A percentile compares a stretch with the other conserved stretches of the same genome.
phyloP scores from a whole-genome alignment of 2,888 invertebrate genomes.

The Mesochorus sp. region DNA sequence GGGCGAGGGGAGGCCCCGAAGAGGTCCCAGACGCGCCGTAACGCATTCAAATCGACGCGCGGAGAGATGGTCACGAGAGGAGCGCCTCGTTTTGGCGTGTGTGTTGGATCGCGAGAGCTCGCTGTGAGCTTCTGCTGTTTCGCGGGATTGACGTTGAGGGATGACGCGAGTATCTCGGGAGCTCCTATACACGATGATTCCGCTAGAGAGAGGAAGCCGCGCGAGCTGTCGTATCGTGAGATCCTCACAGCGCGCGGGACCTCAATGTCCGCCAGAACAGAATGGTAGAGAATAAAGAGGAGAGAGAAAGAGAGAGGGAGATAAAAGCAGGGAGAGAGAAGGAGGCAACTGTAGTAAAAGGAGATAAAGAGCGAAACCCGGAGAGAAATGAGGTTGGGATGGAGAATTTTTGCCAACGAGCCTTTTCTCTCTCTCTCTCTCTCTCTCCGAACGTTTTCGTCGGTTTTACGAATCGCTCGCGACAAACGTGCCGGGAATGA shows the following conservation, averaged over 20 bases:
- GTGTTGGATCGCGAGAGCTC: slow-evolving; percentile 59
- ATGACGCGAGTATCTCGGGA: slow-evolving; percentile 75
- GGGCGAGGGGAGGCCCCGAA: slow-evolving; percentile 61
- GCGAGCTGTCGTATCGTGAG: slow-evolving; percentile 72
- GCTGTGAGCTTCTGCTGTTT: slow-evolving; percentile 54
- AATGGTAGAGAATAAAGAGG: slow-evolving; percentile 39
- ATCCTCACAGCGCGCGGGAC: slow-evolving; percentile 56
- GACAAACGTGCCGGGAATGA: slow-evolving; percentile 76
- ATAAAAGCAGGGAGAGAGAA: slow-evolving; percentile 31
- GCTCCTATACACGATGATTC: slow-evolving; percentile 46
- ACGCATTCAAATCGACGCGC: slow-evolving; percentile 80
- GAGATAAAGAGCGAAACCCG: slow-evolving; percentile 63
- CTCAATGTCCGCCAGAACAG: slow-evolving; percentile 47
- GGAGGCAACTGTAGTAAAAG: slow-evolving; percentile 54
- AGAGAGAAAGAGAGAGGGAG: slow-evolving; percentile 23
- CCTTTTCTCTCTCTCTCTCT: slow-evolving; percentile 6
- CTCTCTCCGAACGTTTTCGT: slow-evolving; percentile 69
- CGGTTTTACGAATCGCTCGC: slow-evolving; percentile 75
- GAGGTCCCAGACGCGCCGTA: slow-evolving; percentile 57
- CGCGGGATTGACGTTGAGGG: slow-evolving; percentile 81
- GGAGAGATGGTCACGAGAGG: slow-evolving; percentile 5
- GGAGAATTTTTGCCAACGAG: slow-evolving; percentile 69
- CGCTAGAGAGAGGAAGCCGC: slow-evolving; percentile 48
- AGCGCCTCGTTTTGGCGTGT: slow-evolving; percentile 61
- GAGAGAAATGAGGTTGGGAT: slow-evolving; percentile 66